Base-by-base conservation (phyloP, 2,888 invertebrate species). In the Parasteatoda lunata region DNA sequence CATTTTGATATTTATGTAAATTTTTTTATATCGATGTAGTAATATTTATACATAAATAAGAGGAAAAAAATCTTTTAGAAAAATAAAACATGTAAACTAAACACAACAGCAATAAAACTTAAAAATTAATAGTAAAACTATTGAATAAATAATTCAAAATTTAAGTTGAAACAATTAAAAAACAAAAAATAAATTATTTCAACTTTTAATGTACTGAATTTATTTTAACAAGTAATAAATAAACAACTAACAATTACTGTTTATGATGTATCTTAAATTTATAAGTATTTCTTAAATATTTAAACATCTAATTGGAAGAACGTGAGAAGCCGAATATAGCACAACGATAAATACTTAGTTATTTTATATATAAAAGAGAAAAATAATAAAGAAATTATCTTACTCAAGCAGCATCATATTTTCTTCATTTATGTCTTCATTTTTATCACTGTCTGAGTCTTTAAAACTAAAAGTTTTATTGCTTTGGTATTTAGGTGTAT, bases 401-500 rank as follows among this genome's bases (percentile, higher is more conserved):
- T 82, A 87, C 87, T 86, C 80, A 30, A 72, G 76, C 66, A 52
- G 59, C 7, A 86, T 3, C 11, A 70, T 11, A 54, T 71, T 79
- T 11, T 66, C 47, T 9, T 86, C 85, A 72, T 66, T 80, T 52
- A 65, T 52, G n/a, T 47, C 13, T 9, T 65, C 64, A 80, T 80
- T 73, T 52, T 11, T 30, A 9, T 49, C 68, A 7, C 65, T 15
- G 7, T 76, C 77, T 45, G 80, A 65, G 66, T 79, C 85, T 49
- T 71, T 86, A 47, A 86, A 86, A 59, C 85, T 86, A 47, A 86
- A 86, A 15, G 66, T 80, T 48, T 77, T 79, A 49, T 66, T 81
- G 64, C 72, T 86, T 48, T 79, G 66, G 5, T 70, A 45, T 45
- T 64, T 54, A 68, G 30, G 5, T 11, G 47, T 30, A 15, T 71